Evolutionary conservation across 1,140 invertebrate species (phyloP).

Genomic region (Microvelia longipes): DNA sequence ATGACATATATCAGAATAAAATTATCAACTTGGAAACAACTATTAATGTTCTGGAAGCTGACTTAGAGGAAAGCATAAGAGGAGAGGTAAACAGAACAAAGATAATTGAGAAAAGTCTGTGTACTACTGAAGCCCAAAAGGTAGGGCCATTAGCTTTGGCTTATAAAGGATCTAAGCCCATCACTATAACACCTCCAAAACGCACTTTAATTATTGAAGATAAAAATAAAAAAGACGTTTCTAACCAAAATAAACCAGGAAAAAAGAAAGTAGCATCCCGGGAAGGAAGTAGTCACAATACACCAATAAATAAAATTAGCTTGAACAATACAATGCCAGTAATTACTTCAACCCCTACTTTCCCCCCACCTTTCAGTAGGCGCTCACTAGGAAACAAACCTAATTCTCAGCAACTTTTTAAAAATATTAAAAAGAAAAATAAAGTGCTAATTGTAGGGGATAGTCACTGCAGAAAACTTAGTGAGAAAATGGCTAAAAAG

Average conservation of each 20-base stretch:
- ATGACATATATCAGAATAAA: no score
- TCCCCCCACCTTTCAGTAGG: neutral
- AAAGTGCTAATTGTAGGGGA: neutral
- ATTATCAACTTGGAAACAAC: no score
- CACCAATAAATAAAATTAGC: neutral
- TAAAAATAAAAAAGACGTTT: no score
- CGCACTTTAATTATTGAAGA: no score
- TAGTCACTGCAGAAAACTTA: neutral
- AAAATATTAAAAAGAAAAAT: neutral
- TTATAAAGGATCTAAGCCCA: no score
- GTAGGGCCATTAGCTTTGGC: no score
- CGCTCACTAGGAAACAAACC: neutral
- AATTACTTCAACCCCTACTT: neutral
- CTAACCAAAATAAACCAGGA: no score
- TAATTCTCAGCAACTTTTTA: neutral
- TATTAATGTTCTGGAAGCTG: neutral
- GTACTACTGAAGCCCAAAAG: no score
- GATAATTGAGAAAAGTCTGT: neutral
- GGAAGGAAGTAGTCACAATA: neutral
- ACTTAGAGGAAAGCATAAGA: neutral
- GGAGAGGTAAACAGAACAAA: neutral
- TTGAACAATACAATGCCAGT: neutral
- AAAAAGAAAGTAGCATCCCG: neutral
- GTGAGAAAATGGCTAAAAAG: neutral
- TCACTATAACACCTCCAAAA: no score